These are phyloP conservation scores for Gallinago nigripennis DNA, from an alignment of 2,797 vertebrate genomes.

Conservation along the genomic window DNA sequence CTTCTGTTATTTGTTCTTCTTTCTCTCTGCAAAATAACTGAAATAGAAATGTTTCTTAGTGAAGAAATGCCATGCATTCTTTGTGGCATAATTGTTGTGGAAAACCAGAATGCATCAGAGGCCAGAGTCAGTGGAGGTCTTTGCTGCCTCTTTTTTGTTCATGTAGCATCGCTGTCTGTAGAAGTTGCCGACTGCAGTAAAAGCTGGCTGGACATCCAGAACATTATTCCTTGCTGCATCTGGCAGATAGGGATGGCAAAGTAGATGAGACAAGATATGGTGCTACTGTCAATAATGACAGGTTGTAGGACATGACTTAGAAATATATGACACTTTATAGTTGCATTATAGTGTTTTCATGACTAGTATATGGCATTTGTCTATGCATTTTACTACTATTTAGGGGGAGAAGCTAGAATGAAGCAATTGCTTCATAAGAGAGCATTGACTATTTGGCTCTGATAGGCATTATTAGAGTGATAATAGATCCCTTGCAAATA, in stretches of 20 bases:
- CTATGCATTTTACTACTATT: neutral
- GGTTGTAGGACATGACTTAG: neutral
- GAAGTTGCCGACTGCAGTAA: neutral
- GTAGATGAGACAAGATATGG: neutral
- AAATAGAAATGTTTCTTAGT: neutral
- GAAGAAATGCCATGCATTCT: neutral
- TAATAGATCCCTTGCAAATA: neutral
- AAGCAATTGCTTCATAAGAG: neutral
- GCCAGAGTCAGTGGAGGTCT: neutral
- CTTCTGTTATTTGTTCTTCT: neutral
- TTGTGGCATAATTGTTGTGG: neutral
- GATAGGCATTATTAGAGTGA: neutral
- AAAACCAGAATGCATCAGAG: neutral
- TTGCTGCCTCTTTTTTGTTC: neutral
- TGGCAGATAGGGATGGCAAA: neutral
- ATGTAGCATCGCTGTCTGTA: fast-evolving
- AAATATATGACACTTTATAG: neutral
- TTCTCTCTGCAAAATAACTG: neutral
- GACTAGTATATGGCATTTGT: neutral
- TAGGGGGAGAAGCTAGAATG: neutral
- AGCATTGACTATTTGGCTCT: neutral
- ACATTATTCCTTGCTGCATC: neutral
- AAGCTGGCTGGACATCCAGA: neutral
- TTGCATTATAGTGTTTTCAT: neutral
- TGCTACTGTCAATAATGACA: neutral